Evolutionary conservation across 2,888 invertebrate species (phyloP).

Genomic region (Eupithecia exiguata): DNA sequence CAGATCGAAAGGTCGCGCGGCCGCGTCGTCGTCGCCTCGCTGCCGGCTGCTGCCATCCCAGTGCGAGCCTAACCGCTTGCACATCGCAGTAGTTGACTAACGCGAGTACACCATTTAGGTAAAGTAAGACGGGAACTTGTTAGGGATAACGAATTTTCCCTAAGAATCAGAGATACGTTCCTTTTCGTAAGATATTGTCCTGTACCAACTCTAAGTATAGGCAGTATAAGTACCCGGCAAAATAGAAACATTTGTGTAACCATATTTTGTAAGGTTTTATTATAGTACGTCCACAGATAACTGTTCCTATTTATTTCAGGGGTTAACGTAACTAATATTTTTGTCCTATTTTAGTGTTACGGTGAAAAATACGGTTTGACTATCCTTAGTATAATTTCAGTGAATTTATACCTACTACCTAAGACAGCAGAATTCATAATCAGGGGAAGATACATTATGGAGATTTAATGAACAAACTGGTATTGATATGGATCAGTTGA

Average conservation of each 20-base stretch:
- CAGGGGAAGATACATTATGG: background rate
- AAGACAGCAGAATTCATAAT: background rate
- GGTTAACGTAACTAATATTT: background rate
- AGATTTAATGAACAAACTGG: background rate
- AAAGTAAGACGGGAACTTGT: background rate
- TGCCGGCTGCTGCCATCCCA: too few species aligned
- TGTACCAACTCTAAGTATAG: background rate
- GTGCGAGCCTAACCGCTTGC: background rate
- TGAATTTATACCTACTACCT: background rate
- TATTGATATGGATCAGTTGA: too few species aligned
- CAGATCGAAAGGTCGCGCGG: background rate
- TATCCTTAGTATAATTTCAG: background rate
- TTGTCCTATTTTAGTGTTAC: background rate
- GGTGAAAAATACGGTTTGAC: background rate
- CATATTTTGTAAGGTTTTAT: background rate
- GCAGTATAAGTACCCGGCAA: background rate
- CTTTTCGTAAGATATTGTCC: constrained; percentile 64
- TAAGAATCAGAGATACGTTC: constrained; percentile 52
- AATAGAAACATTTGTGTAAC: background rate
- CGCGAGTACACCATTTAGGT: background rate
- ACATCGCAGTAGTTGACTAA: background rate
- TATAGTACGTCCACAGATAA: background rate
- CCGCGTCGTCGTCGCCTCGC: background rate
- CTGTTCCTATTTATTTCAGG: background rate
- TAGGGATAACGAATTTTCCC: constrained; percentile 59